Conservation (phyloP, 2,797 vertebrate genomes). For the Psittacula derbiana region DNA sequence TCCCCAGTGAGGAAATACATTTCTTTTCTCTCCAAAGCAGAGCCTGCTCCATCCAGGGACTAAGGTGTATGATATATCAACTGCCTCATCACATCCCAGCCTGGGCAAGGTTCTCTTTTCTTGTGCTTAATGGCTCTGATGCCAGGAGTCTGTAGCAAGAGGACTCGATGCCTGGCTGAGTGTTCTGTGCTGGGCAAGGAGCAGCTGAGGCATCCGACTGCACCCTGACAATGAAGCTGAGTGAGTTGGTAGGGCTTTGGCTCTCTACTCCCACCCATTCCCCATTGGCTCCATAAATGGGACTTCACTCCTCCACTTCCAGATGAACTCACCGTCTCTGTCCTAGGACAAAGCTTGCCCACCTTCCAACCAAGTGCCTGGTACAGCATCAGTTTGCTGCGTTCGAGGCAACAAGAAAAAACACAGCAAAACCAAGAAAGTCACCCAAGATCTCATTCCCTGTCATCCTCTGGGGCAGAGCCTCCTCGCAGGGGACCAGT, state of each 20-base stretch:
- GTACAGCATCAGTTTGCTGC: neutral
- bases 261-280: neutral
- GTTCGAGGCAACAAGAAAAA: neutral
- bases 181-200: neutral
- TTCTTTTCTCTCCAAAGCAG: neutral
- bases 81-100: neutral
- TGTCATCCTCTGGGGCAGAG: neutral
- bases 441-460: neutral
- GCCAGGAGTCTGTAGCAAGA: neutral
- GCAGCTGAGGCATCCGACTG: neutral
- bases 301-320: neutral
- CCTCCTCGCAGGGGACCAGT: neutral
- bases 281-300: neutral
- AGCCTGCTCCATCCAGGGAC: neutral
- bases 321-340: neutral
- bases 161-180: conserved; percentile 7
- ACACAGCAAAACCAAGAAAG: neutral
- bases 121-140: conserved; percentile 19
- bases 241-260: neutral
- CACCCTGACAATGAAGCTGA: rapidly evolving
- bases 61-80: neutral
- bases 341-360: neutral
- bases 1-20: neutral
- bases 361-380: neutral
- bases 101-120: neutral